A percentile compares a stretch with the other conserved stretches of the same genome.
These are phyloP conservation scores for Trichacis sp. DNA, from an alignment of 2,888 invertebrate genomes.

Conservation along the genomic window DNA sequence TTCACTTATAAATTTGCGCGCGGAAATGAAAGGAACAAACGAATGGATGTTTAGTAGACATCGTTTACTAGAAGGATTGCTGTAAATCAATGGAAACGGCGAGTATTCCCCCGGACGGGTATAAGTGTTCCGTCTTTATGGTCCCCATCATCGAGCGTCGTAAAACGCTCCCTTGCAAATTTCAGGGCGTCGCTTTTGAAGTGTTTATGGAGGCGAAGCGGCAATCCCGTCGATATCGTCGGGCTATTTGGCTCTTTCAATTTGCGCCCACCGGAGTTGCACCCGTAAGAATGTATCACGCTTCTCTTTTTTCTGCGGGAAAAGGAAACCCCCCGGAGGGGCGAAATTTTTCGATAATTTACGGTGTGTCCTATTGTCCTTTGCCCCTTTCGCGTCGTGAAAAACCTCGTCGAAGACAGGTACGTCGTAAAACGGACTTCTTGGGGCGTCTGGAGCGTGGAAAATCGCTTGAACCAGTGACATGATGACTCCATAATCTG, in stretches of 20 bases:
- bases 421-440: no score
- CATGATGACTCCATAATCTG: slow-evolving; percentile 1
- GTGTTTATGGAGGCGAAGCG: slow-evolving; percentile 5
- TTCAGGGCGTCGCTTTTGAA: slow-evolving; percentile 6
- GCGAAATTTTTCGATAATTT: no score
- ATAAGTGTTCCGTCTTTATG: background rate
- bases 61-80: background rate
- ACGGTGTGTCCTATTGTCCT: no score
- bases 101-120: background rate
- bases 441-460: background rate
- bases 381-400: no score
- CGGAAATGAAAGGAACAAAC: slow-evolving; percentile 16
- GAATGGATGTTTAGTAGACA: slow-evolving; percentile 9
- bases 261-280: background rate
- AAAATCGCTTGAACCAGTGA: background rate
- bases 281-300: background rate
- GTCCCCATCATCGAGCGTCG: background rate
- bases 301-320: no score
- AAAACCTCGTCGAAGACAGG: no score
- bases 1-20: slow-evolving; percentile 12
- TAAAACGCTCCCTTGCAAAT: slow-evolving; percentile 3
- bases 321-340: no score
- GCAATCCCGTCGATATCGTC: background rate
- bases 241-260: background rate
- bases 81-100: slow-evolving; percentile 1